Base-by-base conservation (phyloP, 2,888 invertebrate genomes). In the Heliconius cydno region DNA sequence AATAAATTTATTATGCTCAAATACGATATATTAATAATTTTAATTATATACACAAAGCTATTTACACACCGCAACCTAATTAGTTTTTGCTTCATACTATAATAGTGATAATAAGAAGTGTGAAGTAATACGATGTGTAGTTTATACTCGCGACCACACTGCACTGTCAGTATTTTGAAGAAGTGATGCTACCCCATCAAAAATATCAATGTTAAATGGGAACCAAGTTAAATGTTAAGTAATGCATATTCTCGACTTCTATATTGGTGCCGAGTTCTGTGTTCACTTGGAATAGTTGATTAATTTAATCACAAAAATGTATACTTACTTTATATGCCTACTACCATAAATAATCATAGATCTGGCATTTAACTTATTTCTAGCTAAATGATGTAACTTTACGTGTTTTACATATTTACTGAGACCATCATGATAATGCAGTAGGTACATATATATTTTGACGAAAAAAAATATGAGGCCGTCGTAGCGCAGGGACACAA, bases 21-120 rank as follows among this genome's bases (percentile, higher is more conserved):
- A 2, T 19, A 52, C 2, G 19, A 22, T 52, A 52, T 22, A 52
- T 52, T 52, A 52, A 52, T 22, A 9, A 60, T n/a, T 60, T 60
- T n/a, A 60, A 60, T 60, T 60, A 60, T n/a, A 60, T n/a, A 60
- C n/a, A 60, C n/a, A 22, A n/a, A 60, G n/a, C n/a, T n/a, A n/a
- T 60, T 60, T 10, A 60, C 60, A 60, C 60, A 60, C 10, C n/a
- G 60, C 10, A n/a, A 60, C 60, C 22, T 60, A n/a, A 60, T 60
- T n/a, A n/a, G n/a, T 60, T n/a, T 60, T 60, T 60, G 60, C 60
- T 60, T 60, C n/a, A 60, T n/a, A 60, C 7, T 60, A 60, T n/a
- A 60, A 60, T 60, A 60, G 60, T 60, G 60, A 60, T 60, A 60
- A 60, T 60, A 60, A n/a, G 60, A 60, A 60, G n/a, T 10, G 10